Base-by-base conservation (phyloP, 1,140 invertebrate genomes). In the Homarus americanus region DNA sequence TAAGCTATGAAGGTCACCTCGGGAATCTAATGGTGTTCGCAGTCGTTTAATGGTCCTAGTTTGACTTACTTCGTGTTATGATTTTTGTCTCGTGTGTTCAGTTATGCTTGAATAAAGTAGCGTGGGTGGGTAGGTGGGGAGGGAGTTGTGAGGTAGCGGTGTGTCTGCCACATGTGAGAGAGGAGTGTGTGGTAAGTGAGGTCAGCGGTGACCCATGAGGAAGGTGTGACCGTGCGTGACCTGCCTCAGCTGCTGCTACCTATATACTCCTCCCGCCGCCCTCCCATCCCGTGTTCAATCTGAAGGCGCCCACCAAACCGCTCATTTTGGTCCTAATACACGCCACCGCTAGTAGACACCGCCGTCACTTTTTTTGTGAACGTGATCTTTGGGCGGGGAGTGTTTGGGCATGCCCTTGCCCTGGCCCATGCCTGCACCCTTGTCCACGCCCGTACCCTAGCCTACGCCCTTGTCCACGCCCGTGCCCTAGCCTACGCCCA, bases 201-300 rank as follows among this genome's bases (percentile, higher is more conserved):
- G 72, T 78, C 40, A 76, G 28, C 32, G 28, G 34, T 36, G 34
- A 85, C n/a, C 41, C 28, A 20, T 53, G 41, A 32, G 41, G 78
- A 53, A 86, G 69, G 84, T 86, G 69, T 86, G 84, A 86, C 84
- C 66, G 12, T 73, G 66, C 69, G n/a, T 73, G 83, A 73, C 84
- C 84, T 32, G 32, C 24, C 32, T 3, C 4, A 78, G 32, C 44
- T 44, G 0, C 28, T 44, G 20, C 24, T 32, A 36, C 28, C 24
- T 44, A 20, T 49, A n/a, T n/a, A n/a, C 82, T 24, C 32, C 38
- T 17, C 41, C 5, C 28, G 32, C 78, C n/a, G 24, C 69, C 83
- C 40, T 49, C 32, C 72, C 17, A 28, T 75, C 83, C 63, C 58
- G 72, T 63, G 72, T 76, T 28, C 32, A 36, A 17, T 86, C 72